Evolutionary conservation across 2,113 vertebrate species (phyloP), one percentile per base, ranked within the genome.

Genomic region (Chionis minor): DNA sequence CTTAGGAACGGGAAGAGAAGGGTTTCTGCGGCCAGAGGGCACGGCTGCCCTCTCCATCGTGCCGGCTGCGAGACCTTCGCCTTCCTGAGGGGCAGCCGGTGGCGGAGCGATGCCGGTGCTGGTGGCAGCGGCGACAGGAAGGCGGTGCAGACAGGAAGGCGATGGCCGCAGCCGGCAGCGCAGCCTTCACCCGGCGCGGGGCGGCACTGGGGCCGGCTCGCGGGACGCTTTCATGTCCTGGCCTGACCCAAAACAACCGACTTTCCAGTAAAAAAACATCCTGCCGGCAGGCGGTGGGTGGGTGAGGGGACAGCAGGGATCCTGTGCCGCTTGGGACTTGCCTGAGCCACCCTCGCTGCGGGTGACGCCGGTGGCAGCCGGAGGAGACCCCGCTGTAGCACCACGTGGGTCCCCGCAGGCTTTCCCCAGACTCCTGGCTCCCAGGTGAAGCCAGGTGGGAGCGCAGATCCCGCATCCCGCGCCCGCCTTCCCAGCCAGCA

Each of bases 121-220:
- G n/a, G 56, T 33, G 86, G 66, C 94, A 21, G 74, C 49, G 91
- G 95, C 93, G 94, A 84, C 96, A 96, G 96, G 96, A 96, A 96
- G 92, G 92, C 81, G 22, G 4, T 14, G 84, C 94, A 78, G 95
- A 78, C 95, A 42, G 96, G 93, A 94, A 95, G 87, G 88, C 40
- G 33, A 49, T 89, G 95, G 88, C 92, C 44, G 21, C 5, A 14
- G 71, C 49, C 73, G 18, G 47, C 84, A 35, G 78, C 23, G 15
- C 49, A 14, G 90, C 84, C 85, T 59, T 28, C 3, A 24, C 85
- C 32, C 5, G 45, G 33, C 15, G 0, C 14, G 10, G 78, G 75
- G 90, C 42, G 56, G 82, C 90, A 74, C 80, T 23, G 12, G 55
- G 74, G 44, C 47, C 9, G 18, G 81, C 73, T 63, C 15, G 2